Evolutionary conservation across 2,113 vertebrate species (phyloP).

Genomic region (Genyomyrus donnyi): DNA sequence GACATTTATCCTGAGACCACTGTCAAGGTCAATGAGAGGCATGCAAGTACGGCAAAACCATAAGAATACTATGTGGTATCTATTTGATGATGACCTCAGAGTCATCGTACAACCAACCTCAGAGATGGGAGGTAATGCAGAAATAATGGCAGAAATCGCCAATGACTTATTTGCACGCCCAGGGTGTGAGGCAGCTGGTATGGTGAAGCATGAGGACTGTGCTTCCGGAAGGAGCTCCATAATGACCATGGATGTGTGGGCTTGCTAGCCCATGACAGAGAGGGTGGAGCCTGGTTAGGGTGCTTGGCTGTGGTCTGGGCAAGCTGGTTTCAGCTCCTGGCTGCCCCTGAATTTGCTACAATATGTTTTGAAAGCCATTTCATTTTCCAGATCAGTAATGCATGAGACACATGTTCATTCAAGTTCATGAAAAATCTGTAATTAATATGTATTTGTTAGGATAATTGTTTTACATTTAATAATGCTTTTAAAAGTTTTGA

Average conservation of each 20-base stretch:
- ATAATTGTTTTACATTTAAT: not conserved
- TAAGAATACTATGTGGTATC: not conserved
- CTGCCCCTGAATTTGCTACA: slow-evolving; percentile 13
- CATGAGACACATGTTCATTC: not conserved
- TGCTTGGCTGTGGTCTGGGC: not conserved
- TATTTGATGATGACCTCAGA: not conserved
- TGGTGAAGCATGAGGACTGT: not conserved
- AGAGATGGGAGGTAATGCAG: not conserved
- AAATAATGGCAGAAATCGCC: not conserved
- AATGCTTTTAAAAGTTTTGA: not conserved
- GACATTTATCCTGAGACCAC: not conserved
- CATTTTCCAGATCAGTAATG: not conserved
- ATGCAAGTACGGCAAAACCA: not conserved
- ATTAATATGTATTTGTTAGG: not conserved
- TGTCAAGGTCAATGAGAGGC: not conserved
- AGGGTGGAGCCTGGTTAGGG: not conserved
- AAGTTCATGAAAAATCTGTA: not conserved
- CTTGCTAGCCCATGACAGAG: not conserved
- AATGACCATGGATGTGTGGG: not conserved
- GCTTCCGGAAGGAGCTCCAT: not conserved
- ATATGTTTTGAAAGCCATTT: slow-evolving; percentile 6
- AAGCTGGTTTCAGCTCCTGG: not conserved
- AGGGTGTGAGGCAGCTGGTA: not conserved
- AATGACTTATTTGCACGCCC: not conserved
- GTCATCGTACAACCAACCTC: not conserved